phyloP scores from a whole-genome alignment of 2,113 vertebrate genomes.

The Rhagologus leucostigma region DNA sequence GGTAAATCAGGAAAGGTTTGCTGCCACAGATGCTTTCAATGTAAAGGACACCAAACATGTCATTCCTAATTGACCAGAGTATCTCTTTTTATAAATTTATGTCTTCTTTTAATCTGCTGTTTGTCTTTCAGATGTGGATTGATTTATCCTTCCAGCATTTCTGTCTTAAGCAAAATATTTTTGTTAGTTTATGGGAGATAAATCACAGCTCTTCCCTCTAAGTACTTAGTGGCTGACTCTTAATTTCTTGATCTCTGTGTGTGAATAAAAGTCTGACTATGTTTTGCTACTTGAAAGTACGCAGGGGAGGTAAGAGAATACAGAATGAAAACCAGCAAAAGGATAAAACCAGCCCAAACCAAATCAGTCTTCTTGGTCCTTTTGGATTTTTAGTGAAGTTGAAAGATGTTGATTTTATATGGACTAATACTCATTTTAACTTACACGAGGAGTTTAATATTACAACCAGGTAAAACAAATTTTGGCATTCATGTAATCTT shows the following conservation, averaged over 20 bases:
- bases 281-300: background rate
- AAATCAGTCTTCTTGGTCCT: background rate
- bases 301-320: background rate
- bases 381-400: background rate
- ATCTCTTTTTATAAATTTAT: background rate
- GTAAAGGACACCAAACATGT: background rate
- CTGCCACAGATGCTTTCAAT: background rate
- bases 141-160: background rate
- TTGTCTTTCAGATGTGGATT: background rate
- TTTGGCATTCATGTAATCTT: background rate
- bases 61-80: background rate
- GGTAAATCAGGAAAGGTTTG: background rate
- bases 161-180: background rate
- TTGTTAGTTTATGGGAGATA: background rate
- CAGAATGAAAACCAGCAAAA: background rate
- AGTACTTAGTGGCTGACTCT: background rate
- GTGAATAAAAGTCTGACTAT: background rate
- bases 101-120: background rate
- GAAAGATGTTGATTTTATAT: background rate
- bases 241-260: background rate
- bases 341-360: background rate
- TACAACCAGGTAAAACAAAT: background rate
- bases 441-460: background rate
- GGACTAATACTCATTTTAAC: background rate
- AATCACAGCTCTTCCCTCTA: background rate